Evolutionary conservation across 2,888 invertebrate species (phyloP), one percentile per base, ranked within the genome.

Genomic region (Noctua janthe): DNA sequence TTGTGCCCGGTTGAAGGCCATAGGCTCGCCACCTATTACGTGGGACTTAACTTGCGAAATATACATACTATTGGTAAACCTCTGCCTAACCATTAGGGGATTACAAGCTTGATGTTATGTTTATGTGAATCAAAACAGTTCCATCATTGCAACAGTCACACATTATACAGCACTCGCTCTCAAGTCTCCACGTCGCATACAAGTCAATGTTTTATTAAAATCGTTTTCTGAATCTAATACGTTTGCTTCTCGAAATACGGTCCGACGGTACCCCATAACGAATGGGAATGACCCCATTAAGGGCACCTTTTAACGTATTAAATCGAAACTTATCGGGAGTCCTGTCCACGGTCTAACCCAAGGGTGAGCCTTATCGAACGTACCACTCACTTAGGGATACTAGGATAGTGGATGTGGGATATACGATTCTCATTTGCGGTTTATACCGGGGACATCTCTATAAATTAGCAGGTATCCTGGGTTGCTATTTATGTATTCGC

Each of bases 291-390:
- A 94, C 94, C 95, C 94, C 94, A 96, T 97, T 96, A 96, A 93
- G 92, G 95, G 94, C 94, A 96, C 96, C 96, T 97, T 97, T 97
- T 96, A 96, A 96, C 94, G 96, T 96, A 96, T 95, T 96, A 96
- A 96, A 96, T 95, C 94, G 95, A 91, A 93, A 95, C 94, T 96
- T 96, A 95, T 95, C 95, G 93, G 91, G 90, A 92, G 92, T 91
- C 93, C 94, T 94, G 95, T 94, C 94, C 93, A 84, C 94, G 91
- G 92, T 86, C 93, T 95, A 93, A 94, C 95, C 95, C 93, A 83
- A 87, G 91, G 94, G 92, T 91, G 87, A 89, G 90, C 77, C 93
- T 94, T 95, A 94, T 95, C 94, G 89, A 86, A 90, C 93, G 92
- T 92, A 93, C 95, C 96, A 96, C 95, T 96, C 95, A 94, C 94